Evolutionary conservation across 2,888 invertebrate species (phyloP).

Genomic region (Ormyrus pomaceus): DNA sequence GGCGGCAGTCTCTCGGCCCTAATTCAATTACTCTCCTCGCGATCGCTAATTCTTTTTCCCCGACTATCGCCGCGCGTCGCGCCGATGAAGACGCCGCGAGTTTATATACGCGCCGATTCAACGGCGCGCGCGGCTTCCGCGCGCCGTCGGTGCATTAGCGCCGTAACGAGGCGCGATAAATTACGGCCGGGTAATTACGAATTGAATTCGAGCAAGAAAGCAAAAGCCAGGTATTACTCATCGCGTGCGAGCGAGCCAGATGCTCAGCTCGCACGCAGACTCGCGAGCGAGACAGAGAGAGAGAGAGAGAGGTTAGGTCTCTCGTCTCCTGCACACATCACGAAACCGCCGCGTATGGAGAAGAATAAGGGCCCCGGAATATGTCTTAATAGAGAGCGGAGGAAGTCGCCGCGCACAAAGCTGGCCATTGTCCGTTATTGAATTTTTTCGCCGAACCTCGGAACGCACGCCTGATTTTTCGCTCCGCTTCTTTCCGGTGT

Average conservation of each 20-base stretch:
- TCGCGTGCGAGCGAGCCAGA: not conserved
- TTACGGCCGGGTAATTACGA: slow-evolving; percentile 21
- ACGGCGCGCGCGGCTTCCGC: too few relatives aligned
- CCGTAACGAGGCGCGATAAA: slow-evolving; percentile 40
- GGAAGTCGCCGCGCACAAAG: not conserved
- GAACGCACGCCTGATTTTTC: too few relatives aligned
- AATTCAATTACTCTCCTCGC: slow-evolving; percentile 62
- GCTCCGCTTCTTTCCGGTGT: too few relatives aligned
- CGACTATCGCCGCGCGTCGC: too few relatives aligned
- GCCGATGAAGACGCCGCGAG: too few relatives aligned
- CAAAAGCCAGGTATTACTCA: not conserved
- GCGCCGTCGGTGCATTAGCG: not conserved
- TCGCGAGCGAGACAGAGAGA: not conserved
- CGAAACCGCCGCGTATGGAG: too few relatives aligned
- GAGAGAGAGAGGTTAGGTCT: not conserved
- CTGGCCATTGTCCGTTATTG: too few relatives aligned
- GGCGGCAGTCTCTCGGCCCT: slow-evolving; percentile 49
- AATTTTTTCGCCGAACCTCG: too few relatives aligned
- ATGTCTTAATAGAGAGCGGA: not conserved
- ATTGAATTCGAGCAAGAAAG: not conserved
- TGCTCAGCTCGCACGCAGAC: not conserved
- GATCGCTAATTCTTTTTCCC: slow-evolving; percentile 11
- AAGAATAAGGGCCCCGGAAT: too few relatives aligned
- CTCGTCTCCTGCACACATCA: too few relatives aligned
- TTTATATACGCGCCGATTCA: too few relatives aligned